Evolutionary conservation across 2,113 vertebrate genomes (phyloP).

Genomic region (Sus scrofa): T2T-Sscrofa CM000813.6:113951001-113951500

Average conservation of each 20-base stretch:
- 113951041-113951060: neutral
- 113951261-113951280: no score
- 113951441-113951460: neutral
- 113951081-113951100: neutral
- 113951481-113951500: neutral
- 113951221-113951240: no score
- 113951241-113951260: no score
- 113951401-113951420: no score
- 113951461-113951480: neutral
- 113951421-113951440: neutral
- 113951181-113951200: conserved; percentile 20
- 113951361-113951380: no score
- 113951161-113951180: neutral
- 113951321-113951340: no score
- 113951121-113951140: neutral
- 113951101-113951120: neutral
- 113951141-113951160: neutral
- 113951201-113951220: neutral
- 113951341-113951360: no score
- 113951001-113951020: neutral
- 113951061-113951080: neutral
- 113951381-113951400: no score
- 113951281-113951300: no score
- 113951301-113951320: no score
- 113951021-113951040: neutral